Conservation (phyloP, 2,797 vertebrate genomes). For the Neosalanx taihuensis region DNA sequence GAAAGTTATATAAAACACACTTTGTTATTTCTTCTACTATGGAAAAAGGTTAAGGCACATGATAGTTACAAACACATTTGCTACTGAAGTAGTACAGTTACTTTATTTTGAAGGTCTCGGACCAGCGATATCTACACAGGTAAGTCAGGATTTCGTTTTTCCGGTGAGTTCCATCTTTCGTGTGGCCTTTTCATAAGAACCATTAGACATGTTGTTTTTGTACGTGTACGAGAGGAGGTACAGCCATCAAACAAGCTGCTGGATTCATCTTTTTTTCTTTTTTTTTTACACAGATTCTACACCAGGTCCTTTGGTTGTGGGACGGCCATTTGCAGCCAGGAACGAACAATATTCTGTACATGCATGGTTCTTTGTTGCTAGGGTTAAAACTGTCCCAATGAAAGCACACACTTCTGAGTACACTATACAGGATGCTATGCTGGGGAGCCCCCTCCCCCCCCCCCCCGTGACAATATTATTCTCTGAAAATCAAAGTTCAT, state of each 20-base stretch:
- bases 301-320: slow-evolving; percentile 74
- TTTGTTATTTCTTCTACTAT: slow-evolving; percentile 82
- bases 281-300: slow-evolving; percentile 48
- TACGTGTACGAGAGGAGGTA: slow-evolving; percentile 52
- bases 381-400: slow-evolving; percentile 53
- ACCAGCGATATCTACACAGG: slow-evolving; percentile 75
- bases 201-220: slow-evolving; percentile 51
- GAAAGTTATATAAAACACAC: slow-evolving; percentile 82
- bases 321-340: slow-evolving; percentile 61
- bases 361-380: slow-evolving; percentile 40
- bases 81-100: slow-evolving; percentile 85
- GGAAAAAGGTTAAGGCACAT: slow-evolving; percentile 99
- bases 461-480: slow-evolving; percentile 40
- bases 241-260: slow-evolving; percentile 39
- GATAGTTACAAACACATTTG: slow-evolving; percentile 95
- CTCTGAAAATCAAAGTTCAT: slow-evolving; percentile 64
- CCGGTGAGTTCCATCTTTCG: slow-evolving; percentile 35
- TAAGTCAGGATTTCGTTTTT: slow-evolving; percentile 62
- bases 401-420: slow-evolving; percentile 64
- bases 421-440: slow-evolving; percentile 55
- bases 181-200: slow-evolving; percentile 46
- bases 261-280: slow-evolving; percentile 15
- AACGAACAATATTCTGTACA: slow-evolving; percentile 55
- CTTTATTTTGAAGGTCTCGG: slow-evolving; percentile 72
- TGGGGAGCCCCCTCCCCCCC: no score